Evolutionary conservation across 2,888 invertebrate species (phyloP), one percentile per base, ranked within the genome.

Genomic region (Polymixis lichenea): DNA sequence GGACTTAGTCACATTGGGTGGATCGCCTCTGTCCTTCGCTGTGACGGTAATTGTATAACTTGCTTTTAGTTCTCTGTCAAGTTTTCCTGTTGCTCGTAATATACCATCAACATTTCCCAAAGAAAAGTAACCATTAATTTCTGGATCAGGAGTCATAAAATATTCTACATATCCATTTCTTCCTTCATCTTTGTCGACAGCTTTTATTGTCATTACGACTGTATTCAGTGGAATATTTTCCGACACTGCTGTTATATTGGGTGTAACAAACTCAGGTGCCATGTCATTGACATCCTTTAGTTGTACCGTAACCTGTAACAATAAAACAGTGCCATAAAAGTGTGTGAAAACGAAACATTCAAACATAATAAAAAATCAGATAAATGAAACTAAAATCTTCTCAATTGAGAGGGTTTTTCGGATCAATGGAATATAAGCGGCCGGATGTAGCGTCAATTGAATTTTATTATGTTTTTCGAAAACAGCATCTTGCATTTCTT

Each of bases 271-370:
- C 91, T 98, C 98, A 8, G 99, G 99, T 56, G 98, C 97, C 97
- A 98, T 98, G 93, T 99, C 99, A 95, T 99, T 99, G 82, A 99
- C 98, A 94, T 99, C 99, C 92, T 98, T 98, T 72, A 99, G 97
- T 82, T 98, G 97, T 85, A 99, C 98, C 70, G 98, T 98, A 75
- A 99, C 99, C 99, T 99, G 97, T 76, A 86, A 93, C 89, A 81
- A 89, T 83, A 85, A 85, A 84, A 67, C 66, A 67, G 79, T 80
- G 60, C 53, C 71, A 78, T 78, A 86, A 71, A 80, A 74, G 56
- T 80, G 84, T 88, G 76, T 83, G 83, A 82, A 78, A 79, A 80
- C 62, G 77, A 80, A 68, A 74, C 77, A 78, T 74, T 77, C 68
- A 80, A 82, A 86, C 61, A 75, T 53, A 81, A 85, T 82, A 85